A percentile compares a stretch with the other conserved stretches of the same genome.
These are phyloP conservation scores for Phylloscopus whistleri DNA, from an alignment of 2,113 vertebrate species.

Conservation along the genomic window DNA sequence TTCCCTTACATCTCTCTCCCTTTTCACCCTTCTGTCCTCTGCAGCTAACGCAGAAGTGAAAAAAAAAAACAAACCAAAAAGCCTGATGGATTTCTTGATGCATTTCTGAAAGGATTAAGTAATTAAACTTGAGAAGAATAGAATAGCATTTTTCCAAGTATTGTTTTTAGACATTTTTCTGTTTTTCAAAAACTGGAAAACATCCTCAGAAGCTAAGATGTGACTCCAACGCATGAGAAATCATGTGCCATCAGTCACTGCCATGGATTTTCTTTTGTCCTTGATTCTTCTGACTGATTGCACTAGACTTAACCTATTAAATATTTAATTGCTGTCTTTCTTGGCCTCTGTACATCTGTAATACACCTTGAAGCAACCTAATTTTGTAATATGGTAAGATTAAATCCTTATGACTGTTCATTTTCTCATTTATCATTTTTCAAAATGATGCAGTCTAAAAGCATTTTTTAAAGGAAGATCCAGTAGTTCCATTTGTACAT, in stretches of 20 bases:
- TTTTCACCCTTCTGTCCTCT: background rate
- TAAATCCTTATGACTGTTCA: background rate
- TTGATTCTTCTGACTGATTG: slow-evolving; percentile 70
- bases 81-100: background rate
- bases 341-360: slow-evolving; percentile 68
- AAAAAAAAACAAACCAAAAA: background rate
- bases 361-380: slow-evolving; percentile 57
- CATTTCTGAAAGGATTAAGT: background rate
- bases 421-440: background rate
- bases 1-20: background rate
- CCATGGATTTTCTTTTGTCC: slow-evolving; percentile 59
- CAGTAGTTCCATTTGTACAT: background rate
- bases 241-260: slow-evolving; percentile 69
- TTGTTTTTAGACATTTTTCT: background rate
- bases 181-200: background rate
- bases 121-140: background rate
- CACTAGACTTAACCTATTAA: slow-evolving; percentile 73
- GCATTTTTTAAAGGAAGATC: background rate
- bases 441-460: background rate
- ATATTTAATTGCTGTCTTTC: slow-evolving; percentile 78
- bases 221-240: background rate
- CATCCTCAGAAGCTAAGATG: background rate
- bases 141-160: background rate
- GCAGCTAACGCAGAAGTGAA: fast-evolving
- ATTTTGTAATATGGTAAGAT: background rate